Percentiles rank a stretch among this genome's conserved stretches.
Evolutionary conservation across 1,140 invertebrate genomes (phyloP).

Genomic region (Neomicropteryx cornuta): DNA sequence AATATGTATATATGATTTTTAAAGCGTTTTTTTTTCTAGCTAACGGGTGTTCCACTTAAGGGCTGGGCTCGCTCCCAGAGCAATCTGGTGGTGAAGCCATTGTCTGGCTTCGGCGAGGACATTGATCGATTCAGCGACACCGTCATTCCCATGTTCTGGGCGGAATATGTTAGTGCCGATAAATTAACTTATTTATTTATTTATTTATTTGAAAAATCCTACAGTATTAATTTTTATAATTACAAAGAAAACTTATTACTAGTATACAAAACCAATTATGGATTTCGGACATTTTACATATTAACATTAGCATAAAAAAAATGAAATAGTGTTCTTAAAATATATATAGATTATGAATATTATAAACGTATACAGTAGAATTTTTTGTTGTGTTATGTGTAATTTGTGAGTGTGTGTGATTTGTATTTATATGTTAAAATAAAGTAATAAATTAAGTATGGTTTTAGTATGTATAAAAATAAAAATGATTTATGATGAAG

Average conservation of each 20-base stretch:
- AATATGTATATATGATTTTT: too few relatives aligned
- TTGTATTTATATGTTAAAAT: too few relatives aligned
- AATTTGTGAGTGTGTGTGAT: too few relatives aligned
- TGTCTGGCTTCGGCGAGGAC: conserved; percentile 30
- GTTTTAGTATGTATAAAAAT: too few relatives aligned
- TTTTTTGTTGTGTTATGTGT: too few relatives aligned
- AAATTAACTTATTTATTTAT: background rate
- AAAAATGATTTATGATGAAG: too few relatives aligned
- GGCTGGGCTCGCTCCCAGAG: conserved; percentile 45
- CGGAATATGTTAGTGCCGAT: conserved; percentile 48
- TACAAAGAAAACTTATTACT: background rate
- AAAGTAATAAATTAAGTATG: too few relatives aligned
- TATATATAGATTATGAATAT: background rate
- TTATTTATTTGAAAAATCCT: background rate
- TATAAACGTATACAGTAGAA: too few relatives aligned
- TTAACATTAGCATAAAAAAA: background rate
- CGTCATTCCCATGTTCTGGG: conserved; percentile 46
- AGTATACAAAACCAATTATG: background rate
- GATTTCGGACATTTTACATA: background rate
- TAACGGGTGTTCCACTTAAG: conserved; percentile 42
- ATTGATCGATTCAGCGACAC: conserved; percentile 40
- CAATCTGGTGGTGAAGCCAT: conserved; percentile 38
- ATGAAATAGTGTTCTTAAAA: background rate
- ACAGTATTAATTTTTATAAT: background rate
- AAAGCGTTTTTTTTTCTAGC: conserved; percentile 33